These are phyloP conservation scores for Drosophila azteca DNA, from an alignment of 1,140 invertebrate species.

Conservation along the genomic window DNA sequence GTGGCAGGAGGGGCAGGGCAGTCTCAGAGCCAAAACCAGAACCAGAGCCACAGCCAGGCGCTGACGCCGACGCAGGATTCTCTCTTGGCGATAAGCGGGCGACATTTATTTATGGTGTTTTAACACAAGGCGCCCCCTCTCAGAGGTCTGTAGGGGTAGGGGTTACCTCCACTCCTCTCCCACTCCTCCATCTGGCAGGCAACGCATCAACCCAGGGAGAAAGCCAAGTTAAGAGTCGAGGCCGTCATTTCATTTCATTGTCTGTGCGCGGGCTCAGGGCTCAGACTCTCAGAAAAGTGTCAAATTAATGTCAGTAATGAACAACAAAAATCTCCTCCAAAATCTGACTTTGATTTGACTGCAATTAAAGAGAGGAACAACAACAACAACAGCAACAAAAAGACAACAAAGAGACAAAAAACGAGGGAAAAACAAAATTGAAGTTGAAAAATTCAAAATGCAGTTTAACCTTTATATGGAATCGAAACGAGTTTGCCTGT, in stretches of 20 bases:
- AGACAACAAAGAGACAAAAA: conserved; percentile 49
- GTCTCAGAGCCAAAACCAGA: no score
- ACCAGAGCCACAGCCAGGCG: no score
- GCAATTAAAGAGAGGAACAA: conserved; percentile 46
- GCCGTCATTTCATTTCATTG: conserved; percentile 40
- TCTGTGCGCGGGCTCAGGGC: conserved; percentile 10
- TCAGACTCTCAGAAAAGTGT: conserved; percentile 63
- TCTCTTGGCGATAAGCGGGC: conserved; percentile 63
- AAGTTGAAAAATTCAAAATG: conserved; percentile 52
- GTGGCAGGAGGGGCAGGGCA: no score
- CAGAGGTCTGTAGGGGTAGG: background rate
- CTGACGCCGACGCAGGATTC: conserved; percentile 76
- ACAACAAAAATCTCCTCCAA: conserved; percentile 41
- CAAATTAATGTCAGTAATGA: conserved; percentile 77
- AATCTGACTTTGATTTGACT: conserved; percentile 50
- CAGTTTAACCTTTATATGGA: conserved; percentile 71
- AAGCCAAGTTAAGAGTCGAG: conserved; percentile 14
- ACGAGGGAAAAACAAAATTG: conserved; percentile 28
- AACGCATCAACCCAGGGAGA: conserved; percentile 13
- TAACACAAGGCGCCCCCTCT: conserved; percentile 69
- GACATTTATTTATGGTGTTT: conserved; percentile 82
- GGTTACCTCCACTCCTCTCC: background rate
- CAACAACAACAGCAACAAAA: background rate
- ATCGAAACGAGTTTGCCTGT: conserved; percentile 47
- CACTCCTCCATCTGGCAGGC: background rate